Conservation (phyloP, 2,797 vertebrate genomes). For the Coilia nasus region DNA sequence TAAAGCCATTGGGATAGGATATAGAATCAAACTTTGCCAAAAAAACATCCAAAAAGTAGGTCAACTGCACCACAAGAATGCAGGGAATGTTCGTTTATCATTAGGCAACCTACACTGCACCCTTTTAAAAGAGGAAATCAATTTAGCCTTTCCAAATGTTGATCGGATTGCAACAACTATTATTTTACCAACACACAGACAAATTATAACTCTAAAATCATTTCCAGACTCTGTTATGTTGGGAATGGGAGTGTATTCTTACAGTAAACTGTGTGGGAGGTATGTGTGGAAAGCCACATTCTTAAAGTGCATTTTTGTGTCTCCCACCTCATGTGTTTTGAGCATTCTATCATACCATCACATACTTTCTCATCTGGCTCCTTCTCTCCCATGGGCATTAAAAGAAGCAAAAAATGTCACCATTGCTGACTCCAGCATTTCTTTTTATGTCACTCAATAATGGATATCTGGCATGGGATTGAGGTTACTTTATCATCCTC, state of each 20-base stretch:
- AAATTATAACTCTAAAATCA: neutral
- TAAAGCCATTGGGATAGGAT: neutral
- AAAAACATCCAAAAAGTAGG: neutral
- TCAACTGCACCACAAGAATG: neutral
- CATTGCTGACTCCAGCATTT: constrained; percentile 34
- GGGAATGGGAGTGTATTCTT: neutral
- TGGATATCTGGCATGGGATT: constrained; percentile 22
- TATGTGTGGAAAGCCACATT: neutral
- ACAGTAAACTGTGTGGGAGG: neutral
- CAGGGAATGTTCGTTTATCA: neutral
- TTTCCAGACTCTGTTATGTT: neutral
- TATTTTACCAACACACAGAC: neutral
- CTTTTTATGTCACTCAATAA: constrained; percentile 28
- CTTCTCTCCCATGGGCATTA: neutral
- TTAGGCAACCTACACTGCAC: neutral
- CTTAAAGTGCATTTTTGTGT: neutral
- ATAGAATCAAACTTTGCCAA: neutral
- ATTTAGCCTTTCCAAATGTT: neutral
- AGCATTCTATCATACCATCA: neutral
- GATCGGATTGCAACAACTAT: neutral
- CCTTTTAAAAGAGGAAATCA: neutral
- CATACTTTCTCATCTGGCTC: neutral
- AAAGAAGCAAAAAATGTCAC: constrained; percentile 34
- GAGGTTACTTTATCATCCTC: constrained; percentile 22
- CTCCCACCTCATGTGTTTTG: neutral